phyloP scores from a whole-genome alignment of 2,797 vertebrate genomes.

The Morus bassanus region DNA sequence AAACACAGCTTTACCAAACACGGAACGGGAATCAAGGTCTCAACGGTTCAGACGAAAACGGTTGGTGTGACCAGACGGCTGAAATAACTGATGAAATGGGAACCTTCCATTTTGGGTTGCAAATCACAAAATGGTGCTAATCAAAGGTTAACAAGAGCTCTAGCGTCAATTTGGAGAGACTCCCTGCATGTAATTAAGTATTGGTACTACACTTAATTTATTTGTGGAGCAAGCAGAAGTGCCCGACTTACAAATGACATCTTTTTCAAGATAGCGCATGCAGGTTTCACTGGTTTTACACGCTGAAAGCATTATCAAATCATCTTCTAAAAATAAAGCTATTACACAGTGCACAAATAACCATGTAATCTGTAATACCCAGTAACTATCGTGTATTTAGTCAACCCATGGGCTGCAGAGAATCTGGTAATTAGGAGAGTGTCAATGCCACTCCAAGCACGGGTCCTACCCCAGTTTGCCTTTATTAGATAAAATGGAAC shows the following conservation, averaged over 20 bases:
- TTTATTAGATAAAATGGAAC: background rate
- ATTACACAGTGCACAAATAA: background rate
- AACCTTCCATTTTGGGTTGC: background rate
- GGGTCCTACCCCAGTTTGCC: background rate
- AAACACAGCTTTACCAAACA: background rate
- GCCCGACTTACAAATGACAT: background rate
- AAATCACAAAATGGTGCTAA: background rate
- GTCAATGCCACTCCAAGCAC: background rate
- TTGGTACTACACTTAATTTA: background rate
- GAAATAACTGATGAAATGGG: background rate
- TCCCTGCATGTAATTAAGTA: background rate
- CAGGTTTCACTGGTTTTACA: background rate
- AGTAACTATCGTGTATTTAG: background rate
- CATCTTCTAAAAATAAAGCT: background rate
- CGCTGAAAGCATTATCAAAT: background rate
- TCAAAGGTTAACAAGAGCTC: background rate
- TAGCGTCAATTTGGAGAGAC: background rate
- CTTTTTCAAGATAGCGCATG: background rate
- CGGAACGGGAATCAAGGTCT: rapidly evolving
- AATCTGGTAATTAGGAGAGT: background rate
- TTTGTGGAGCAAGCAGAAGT: background rate
- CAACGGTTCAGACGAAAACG: background rate
- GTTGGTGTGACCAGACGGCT: rapidly evolving
- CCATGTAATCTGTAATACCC: background rate
- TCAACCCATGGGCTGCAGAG: background rate